Evolutionary conservation across 2,888 invertebrate genomes (phyloP), one percentile per base, ranked within the genome.

Genomic region (Elmis aenea): DNA sequence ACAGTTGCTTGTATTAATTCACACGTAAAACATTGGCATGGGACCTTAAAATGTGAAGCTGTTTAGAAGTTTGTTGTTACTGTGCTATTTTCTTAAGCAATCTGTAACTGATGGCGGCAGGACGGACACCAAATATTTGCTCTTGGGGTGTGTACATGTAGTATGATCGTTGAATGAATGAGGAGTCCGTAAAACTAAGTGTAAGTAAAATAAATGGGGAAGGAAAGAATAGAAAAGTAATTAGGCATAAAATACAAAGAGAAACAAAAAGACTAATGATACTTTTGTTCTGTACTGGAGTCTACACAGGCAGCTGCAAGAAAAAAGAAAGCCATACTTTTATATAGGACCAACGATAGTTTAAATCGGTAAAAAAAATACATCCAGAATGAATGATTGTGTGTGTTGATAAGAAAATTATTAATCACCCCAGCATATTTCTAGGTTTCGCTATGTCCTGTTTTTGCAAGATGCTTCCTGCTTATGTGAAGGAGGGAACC

Each of bases 351-450:
- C 34, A 16, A 30, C 39, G 33, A 33, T 33, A 30, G 26, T 28
- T 33, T 39, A 21, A 16, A 31, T 30, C 37, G 44, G 44, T 44
- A 44, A 44, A 36, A 36, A 15, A 41, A 28, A 20, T 15, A 27
- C 42, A 42, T 38, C n/a, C 37, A 57, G 67, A 59, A 64, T 66
- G 70, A 67, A 64, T 62, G 68, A 58, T 63, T 58, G 70, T 64
- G 65, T 68, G 70, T 64, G 58, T 62, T 63, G 67, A 62, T 62
- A 64, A 67, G 68, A 72, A 73, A 72, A 70, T 68, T 74, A 75
- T 73, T 76, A 75, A 75, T 74, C 68, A 70, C 72, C 72, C 71
- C 73, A 76, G 74, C 70, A 71, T 74, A 74, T 74, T 76, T 75
- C 71, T 75, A 76, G 75, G 75, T 73, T 62, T 66, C 68, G 56